Evolutionary conservation across 2,113 vertebrate genomes (phyloP), one percentile per base, ranked within the genome.

Genomic region (Amphiprion ocellaris): DNA sequence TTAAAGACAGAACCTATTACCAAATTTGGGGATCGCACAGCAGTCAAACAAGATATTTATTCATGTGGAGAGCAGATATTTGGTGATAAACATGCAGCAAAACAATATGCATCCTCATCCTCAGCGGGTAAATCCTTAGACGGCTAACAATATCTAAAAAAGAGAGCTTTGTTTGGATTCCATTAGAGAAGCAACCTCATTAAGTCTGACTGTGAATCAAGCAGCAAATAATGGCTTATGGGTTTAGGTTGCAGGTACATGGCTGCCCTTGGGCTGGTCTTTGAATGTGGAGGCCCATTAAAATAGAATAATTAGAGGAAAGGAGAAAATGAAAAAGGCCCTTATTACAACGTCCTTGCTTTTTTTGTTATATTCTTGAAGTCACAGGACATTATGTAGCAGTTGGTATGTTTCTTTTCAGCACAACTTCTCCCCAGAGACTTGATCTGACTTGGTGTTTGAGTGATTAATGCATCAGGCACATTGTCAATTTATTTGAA

Each of bases 171-270:
- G 62, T 87, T 82, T 86, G 69, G 73, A 79, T 85, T 61, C 53
- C 39, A 75, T 53, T 74, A 62, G 37, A 15, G 76, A 46, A 39
- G 54, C 46, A 56, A 23, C 63, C 65, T 85, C 80, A 79, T 83
- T 80, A 77, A 66, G 47, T 64, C 75, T 62, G 53, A 67, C 46
- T 74, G 58, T 67, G 56, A 80, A 60, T 75, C 66, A 69, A 12
- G 50, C 62, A 28, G 78, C 66, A 41, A 37, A 10, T 76, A 70
- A 87, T 68, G 39, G 58, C 56, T 75, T 49, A 69, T 73, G 59
- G 80, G 82, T 79, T 85, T 70, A 79, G 60, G 63, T 75, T 85
- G 77, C 49, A 86, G 79, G 83, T 88, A 83, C 84, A 84, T 52
- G 66, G 37, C 30, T 56, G 52, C 54, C 75, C 66, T 56, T 17